Evolutionary conservation across 1,140 invertebrate genomes (phyloP).

Genomic region (Neotoxoptera formosana): DNA sequence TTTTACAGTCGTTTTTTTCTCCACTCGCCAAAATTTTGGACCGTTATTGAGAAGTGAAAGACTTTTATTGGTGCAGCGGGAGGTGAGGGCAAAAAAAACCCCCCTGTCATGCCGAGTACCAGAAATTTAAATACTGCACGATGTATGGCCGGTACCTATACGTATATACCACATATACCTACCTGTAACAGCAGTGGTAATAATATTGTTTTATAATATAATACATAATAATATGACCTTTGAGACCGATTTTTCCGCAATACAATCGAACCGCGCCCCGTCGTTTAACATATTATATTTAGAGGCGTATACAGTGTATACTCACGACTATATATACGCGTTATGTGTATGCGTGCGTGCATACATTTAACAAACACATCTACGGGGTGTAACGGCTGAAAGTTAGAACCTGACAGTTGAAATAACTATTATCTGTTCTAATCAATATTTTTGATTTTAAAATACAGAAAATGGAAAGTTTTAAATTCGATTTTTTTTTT

Average conservation of each 20-base stretch:
- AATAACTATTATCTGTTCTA: too few relatives aligned
- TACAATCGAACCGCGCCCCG: not conserved
- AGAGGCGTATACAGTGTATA: too few relatives aligned
- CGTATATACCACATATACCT: too few relatives aligned
- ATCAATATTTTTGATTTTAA: too few relatives aligned
- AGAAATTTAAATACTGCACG: not conserved
- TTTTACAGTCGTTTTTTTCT: not conserved
- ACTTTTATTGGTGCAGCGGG: too few relatives aligned
- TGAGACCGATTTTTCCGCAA: not conserved
- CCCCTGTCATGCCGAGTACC: not conserved
- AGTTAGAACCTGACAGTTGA: too few relatives aligned
- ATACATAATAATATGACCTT: constrained; percentile 16
- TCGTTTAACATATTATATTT: not conserved
- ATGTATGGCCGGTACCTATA: not conserved
- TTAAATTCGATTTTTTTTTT: too few relatives aligned
- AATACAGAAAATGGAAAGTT: too few relatives aligned
- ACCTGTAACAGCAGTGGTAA: not conserved
- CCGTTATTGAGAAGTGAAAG: not conserved
- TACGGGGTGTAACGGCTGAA: too few relatives aligned
- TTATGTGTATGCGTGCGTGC: not conserved
- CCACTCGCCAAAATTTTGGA: not conserved
- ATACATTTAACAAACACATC: not conserved
- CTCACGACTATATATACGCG: not conserved
- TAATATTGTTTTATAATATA: not conserved
- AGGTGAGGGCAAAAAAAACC: not conserved